Evolutionary conservation across 30 jellyfish, hydroid and myxozoan genomes (phyloP), one percentile per base, ranked within the genome.

Genomic region (Pelagia noctiluca): DNA sequence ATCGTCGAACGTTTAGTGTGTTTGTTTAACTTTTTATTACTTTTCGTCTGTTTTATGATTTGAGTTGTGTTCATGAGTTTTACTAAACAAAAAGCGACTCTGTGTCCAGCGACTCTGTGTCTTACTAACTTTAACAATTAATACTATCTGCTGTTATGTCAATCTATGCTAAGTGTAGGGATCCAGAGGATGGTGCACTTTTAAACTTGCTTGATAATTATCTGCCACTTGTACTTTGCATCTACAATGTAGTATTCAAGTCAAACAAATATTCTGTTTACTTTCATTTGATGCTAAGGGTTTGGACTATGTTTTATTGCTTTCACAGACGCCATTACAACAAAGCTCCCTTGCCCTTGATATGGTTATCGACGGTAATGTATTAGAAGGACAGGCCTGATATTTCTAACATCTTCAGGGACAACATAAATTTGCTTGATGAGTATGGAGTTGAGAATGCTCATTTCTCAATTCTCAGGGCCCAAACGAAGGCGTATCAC

Each of bases 381-480:
- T 24, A 2, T 2, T 71, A 48, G 83, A 34, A 46, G 48, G 31
- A 73, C 50, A 24, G 22, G 28, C 46, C 46, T 35, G 47, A 7
- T 33, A 3, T 64, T 49, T 71, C 8, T 50, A 28, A 73, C 72
- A 36, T 34, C 1, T 37, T 73, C 11, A 47, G 66, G 42, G 31
- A 52, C 46, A 26, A 21, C 50, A 26, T 73, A 35, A 18, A 25
- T 2, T 25, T 52, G 2, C 22, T 72, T 3, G 85, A 73, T 23
- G 85, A 73, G 38, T 73, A 73, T 73, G 72, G 31, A 42, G 83
- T 71, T 7, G 83, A 71, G 48, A 71, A 71, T 48, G 69, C 83
- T 12, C 83, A 71, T 37, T 73, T 72, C 0, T 47, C 50, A 19
- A 37, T 73, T 37, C 19, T 47, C 61, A 47, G 16, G 16, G 61